Conservation (phyloP, 2,888 invertebrate species). For the Diarsia mendica region DNA sequence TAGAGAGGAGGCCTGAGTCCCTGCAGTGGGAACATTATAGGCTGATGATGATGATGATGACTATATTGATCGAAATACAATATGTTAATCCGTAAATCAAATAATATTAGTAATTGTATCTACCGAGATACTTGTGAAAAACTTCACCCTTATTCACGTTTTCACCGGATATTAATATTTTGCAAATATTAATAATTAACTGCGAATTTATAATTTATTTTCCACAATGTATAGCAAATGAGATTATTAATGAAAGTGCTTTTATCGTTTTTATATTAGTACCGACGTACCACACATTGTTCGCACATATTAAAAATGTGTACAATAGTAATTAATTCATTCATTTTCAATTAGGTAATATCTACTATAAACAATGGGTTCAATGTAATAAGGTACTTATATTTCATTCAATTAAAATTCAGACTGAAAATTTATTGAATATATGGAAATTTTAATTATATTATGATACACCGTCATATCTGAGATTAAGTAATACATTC, state of each 20-base stretch:
- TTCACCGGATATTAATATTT: no score
- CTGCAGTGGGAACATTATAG: no score
- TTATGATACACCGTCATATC: not conserved
- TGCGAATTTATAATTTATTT: conserved; percentile 28
- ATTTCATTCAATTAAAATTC: not conserved
- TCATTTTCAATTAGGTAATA: not conserved
- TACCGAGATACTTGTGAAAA: no score
- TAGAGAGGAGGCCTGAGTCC: no score
- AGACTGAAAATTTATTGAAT: not conserved
- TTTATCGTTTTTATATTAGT: conserved; percentile 39
- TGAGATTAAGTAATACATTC: not conserved
- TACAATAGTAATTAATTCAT: conserved; percentile 23
- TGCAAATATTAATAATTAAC: not conserved
- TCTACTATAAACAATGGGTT: not conserved
- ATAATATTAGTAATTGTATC: not conserved
- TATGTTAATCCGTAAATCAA: not conserved
- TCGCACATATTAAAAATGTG: conserved; percentile 7
- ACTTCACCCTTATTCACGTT: no score
- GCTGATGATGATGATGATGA: no score
- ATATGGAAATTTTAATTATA: not conserved
- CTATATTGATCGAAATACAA: no score
- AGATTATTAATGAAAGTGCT: conserved; percentile 21
- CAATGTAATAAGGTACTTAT: conserved; percentile 11
- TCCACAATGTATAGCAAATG: conserved; percentile 11
- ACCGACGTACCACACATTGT: conserved; percentile 8